These are phyloP conservation scores for Griposia aprilina DNA, from an alignment of 2,888 invertebrate genomes.

Conservation along the genomic window DNA sequence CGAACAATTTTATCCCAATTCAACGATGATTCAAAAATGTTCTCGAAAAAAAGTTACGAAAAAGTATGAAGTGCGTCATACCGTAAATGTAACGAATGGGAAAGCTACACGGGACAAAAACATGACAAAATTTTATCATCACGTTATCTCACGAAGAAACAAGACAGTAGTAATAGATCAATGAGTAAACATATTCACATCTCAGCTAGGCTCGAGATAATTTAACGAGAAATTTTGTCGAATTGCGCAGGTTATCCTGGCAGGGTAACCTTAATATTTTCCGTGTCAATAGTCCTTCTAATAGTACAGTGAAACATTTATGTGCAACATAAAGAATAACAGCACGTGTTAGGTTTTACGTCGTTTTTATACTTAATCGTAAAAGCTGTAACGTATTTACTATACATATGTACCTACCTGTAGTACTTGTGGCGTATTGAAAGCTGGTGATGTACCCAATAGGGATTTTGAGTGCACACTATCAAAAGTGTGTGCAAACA, in stretches of 20 bases:
- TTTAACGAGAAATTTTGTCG: not conserved
- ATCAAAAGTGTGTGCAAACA: not conserved
- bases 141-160: not conserved
- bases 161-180: not conserved
- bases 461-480: not conserved
- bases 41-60: constrained; percentile 35
- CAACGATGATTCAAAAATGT: constrained; percentile 39
- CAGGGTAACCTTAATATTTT: constrained; percentile 48
- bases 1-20: constrained; percentile 23
- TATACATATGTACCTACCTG: constrained; percentile 48
- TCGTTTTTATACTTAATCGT: constrained; percentile 76
- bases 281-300: constrained; percentile 53
- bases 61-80: constrained; percentile 36
- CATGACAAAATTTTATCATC: not conserved
- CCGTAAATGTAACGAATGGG: not conserved
- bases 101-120: constrained; percentile 11
- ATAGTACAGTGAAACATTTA: constrained; percentile 67
- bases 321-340: constrained; percentile 71
- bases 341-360: constrained; percentile 73
- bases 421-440: constrained; percentile 11
- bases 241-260: not conserved
- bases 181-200: not conserved
- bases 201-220: constrained; percentile 4
- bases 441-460: constrained; percentile 5
- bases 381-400: constrained; percentile 72